Evolutionary conservation across 2,113 vertebrate species (phyloP).

Genomic region (Tachysurus vachellii): DNA sequence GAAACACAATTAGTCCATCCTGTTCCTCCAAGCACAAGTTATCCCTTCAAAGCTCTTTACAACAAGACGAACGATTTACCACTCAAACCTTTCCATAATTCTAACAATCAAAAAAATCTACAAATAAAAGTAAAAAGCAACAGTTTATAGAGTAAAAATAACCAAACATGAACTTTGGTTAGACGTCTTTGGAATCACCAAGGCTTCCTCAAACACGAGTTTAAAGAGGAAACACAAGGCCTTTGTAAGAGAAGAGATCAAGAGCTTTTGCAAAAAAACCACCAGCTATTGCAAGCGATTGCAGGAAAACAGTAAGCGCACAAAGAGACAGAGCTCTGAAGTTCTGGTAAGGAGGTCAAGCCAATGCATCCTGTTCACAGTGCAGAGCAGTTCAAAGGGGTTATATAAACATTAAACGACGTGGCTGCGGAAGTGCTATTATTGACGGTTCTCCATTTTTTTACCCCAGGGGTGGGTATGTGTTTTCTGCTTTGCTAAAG

Average conservation of each 20-base stretch:
- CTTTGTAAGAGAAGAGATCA: slow-evolving; percentile 24
- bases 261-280: slow-evolving; percentile 24
- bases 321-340: not conserved
- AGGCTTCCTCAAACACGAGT: not conserved
- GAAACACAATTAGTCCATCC: not conserved
- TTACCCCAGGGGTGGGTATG: not conserved
- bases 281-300: slow-evolving; percentile 16
- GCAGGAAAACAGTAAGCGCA: slow-evolving; percentile 16
- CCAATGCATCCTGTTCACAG: slow-evolving; percentile 10
- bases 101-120: not conserved
- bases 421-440: not conserved
- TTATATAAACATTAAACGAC: not conserved
- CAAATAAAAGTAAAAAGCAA: not conserved
- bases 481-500: not conserved
- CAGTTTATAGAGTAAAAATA: not conserved
- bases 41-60: not conserved
- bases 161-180: not conserved
- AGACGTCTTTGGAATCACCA: not conserved
- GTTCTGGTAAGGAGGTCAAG: slow-evolving; percentile 22
- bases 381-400: not conserved
- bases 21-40: not conserved
- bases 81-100: not conserved
- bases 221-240: slow-evolving; percentile 23
- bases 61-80: not conserved
- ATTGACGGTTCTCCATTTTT: not conserved